These are phyloP conservation scores for Gallirallus australis DNA, from an alignment of 2,797 vertebrate species.

Conservation along the genomic window DNA sequence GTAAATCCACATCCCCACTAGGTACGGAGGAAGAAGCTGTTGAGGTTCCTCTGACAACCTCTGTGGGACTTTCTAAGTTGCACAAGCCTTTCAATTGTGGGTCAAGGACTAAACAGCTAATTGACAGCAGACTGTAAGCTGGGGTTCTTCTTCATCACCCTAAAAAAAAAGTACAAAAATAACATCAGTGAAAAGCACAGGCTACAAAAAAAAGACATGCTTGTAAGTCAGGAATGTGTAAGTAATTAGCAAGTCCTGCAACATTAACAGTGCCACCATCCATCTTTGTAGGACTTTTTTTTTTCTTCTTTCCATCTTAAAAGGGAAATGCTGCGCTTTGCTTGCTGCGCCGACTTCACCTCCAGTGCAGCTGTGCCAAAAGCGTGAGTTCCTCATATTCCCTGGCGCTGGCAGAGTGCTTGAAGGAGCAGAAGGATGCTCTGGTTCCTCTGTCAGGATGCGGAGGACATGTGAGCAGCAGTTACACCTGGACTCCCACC, in stretches of 20 bases:
- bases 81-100: not conserved
- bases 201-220: not conserved
- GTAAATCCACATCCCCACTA: not conserved
- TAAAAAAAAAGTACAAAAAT: not conserved
- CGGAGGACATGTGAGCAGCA: not conserved
- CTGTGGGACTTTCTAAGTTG: not conserved
- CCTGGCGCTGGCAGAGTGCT: not conserved
- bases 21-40: not conserved
- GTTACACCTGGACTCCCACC: not conserved
- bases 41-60: not conserved
- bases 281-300: rapidly evolving
- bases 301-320: not conserved
- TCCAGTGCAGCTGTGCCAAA: not conserved
- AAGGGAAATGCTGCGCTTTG: not conserved
- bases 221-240: not conserved
- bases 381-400: not conserved
- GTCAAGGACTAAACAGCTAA: not conserved
- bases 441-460: not conserved
- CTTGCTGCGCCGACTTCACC: not conserved
- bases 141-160: not conserved
- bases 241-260: not conserved
- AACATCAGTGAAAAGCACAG: not conserved
- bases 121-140: not conserved
- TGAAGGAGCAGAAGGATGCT: not conserved
- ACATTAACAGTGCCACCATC: not conserved